phyloP scores from a whole-genome alignment of 1,140 invertebrate genomes.

The Teleopsis dalmanni region DNA sequence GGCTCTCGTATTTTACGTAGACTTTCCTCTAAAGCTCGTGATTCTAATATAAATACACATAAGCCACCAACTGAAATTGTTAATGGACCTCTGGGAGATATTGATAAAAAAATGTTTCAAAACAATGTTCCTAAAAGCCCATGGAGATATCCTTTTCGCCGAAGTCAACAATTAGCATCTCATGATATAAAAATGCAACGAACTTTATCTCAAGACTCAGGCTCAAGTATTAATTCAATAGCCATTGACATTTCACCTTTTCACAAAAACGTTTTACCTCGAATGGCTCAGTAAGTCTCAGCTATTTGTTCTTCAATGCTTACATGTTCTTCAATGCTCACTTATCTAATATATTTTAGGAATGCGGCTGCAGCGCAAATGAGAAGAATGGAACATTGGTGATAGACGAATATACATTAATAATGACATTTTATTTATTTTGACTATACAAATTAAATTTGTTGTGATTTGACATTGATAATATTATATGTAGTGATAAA shows the following conservation, averaged over 20 bases:
- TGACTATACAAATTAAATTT: too few relatives aligned
- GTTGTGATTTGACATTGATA: too few relatives aligned
- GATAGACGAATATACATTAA: too few relatives aligned
- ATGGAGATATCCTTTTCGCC: conserved; percentile 51
- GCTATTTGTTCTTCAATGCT: too few relatives aligned
- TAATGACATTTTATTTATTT: too few relatives aligned
- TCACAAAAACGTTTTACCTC: conserved; percentile 36
- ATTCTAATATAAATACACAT: conserved; percentile 35
- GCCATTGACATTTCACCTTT: conserved; percentile 37
- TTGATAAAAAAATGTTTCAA: conserved; percentile 54
- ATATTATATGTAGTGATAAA: too few relatives aligned
- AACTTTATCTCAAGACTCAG: conserved; percentile 44
- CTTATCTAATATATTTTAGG: too few relatives aligned
- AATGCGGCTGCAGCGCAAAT: too few relatives aligned
- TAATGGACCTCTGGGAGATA: conserved; percentile 31
- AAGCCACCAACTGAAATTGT: not conserved
- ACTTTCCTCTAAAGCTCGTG: conserved; percentile 54
- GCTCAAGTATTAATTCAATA: conserved; percentile 43
- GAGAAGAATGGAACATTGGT: too few relatives aligned
- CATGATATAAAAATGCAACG: conserved; percentile 33
- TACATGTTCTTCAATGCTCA: too few relatives aligned
- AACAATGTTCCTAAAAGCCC: conserved; percentile 53
- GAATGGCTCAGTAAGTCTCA: conserved; percentile 40
- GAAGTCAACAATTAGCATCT: conserved; percentile 25
- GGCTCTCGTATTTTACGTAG: conserved; percentile 57